Evolutionary conservation across 2,797 vertebrate species (phyloP).

Genomic region (Limosa lapponica): DNA sequence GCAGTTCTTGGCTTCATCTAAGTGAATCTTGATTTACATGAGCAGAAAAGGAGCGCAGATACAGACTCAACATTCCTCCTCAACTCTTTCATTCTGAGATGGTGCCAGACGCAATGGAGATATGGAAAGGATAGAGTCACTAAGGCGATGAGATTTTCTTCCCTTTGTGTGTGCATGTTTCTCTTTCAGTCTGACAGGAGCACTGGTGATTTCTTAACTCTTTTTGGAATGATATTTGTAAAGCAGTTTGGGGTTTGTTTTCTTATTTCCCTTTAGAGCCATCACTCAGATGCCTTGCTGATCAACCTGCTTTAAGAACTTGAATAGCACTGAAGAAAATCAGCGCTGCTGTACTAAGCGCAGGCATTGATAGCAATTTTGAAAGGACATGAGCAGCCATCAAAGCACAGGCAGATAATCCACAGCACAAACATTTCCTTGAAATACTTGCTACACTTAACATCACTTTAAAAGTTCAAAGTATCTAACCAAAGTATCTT

Average conservation of each 20-base stretch:
- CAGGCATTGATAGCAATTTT: not conserved
- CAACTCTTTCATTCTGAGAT: not conserved
- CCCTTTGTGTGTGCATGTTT: not conserved
- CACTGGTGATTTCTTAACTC: not conserved
- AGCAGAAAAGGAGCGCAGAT: not conserved
- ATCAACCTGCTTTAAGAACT: not conserved
- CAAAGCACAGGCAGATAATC: not conserved
- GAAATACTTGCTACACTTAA: not conserved
- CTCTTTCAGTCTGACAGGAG: not conserved
- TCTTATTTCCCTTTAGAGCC: not conserved
- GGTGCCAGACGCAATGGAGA: not conserved
- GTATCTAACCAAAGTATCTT: not conserved
- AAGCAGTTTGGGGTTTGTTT: not conserved
- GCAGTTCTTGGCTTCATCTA: not conserved
- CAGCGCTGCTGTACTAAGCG: not conserved
- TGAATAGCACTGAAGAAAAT: not conserved
- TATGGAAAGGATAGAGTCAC: not conserved
- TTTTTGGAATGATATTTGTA: not conserved
- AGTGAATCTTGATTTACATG: constrained; percentile 1
- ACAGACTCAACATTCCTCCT: not conserved
- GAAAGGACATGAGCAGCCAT: not conserved
- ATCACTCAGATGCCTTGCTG: not conserved
- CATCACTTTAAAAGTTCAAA: not conserved
- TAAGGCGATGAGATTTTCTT: not conserved
- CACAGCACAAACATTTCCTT: not conserved